phyloP scores from a whole-genome alignment of 2,797 vertebrate species.

The Margarornis squamiger region DNA sequence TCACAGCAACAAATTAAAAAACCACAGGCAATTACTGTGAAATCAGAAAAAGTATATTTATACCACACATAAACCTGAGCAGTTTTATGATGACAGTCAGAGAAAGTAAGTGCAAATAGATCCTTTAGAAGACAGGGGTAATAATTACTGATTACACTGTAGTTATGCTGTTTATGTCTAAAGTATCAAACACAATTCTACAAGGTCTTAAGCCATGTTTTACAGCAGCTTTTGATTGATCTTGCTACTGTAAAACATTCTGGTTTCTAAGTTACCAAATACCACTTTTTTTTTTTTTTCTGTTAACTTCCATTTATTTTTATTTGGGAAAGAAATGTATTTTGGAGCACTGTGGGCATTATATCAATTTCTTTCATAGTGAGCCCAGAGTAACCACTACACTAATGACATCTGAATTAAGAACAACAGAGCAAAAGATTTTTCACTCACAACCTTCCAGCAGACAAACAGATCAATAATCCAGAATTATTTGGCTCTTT shows the following conservation, averaged over 20 bases:
- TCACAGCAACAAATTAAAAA: slow-evolving; percentile 7
- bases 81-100: background rate
- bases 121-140: background rate
- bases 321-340: background rate
- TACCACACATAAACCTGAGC: background rate
- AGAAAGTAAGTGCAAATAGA: background rate
- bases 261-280: slow-evolving; percentile 20
- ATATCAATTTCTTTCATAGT: slow-evolving; percentile 4
- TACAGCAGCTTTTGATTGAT: slow-evolving; percentile 15
- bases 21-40: background rate
- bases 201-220: background rate
- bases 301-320: slow-evolving; percentile 10
- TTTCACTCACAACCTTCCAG: slow-evolving; percentile 25
- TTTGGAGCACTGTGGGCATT: background rate
- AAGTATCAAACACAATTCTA: background rate
- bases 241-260: background rate
- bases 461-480: slow-evolving; percentile 38
- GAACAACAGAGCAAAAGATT: slow-evolving; percentile 30
- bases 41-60: background rate
- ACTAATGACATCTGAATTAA: slow-evolving; percentile 42
- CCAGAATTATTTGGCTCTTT: slow-evolving; percentile 37
- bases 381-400: background rate
- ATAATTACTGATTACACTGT: slow-evolving; percentile 31
- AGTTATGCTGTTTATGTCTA: background rate
- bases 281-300: background rate